phyloP scores from a whole-genome alignment of 2,888 invertebrate genomes.

The Caenorhabditis sp. region DNA sequence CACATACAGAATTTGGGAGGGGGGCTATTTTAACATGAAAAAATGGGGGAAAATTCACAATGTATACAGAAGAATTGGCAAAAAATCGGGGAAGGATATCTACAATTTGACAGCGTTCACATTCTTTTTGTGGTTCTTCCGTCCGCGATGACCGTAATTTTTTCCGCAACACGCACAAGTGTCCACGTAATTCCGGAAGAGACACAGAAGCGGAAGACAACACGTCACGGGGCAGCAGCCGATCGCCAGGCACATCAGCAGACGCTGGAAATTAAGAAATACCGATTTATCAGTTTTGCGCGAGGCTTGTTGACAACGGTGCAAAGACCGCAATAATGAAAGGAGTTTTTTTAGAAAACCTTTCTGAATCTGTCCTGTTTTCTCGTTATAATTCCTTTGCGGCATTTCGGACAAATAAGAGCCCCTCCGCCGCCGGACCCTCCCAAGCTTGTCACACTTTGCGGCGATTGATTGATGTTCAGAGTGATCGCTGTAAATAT shows the following conservation, averaged over 20 bases:
- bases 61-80: not conserved
- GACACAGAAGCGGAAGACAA: conserved; percentile 27
- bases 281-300: too few relatives aligned
- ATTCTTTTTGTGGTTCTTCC: conserved; percentile 36
- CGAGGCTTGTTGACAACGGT: too few relatives aligned
- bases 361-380: conserved; percentile 32
- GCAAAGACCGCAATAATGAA: too few relatives aligned
- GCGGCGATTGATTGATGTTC: conserved; percentile 29
- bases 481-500: conserved; percentile 15
- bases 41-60: conserved; percentile 10
- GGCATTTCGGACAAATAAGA: conserved; percentile 53
- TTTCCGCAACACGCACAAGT: conserved; percentile 45
- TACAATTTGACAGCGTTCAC: conserved; percentile 44
- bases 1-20: too few relatives aligned
- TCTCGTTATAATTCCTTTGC: conserved; percentile 47
- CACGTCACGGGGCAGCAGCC: conserved; percentile 47
- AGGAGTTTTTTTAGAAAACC: conserved; percentile 15
- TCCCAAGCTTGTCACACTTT: not conserved
- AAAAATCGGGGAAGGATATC: too few relatives aligned
- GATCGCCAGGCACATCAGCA: conserved; percentile 15
- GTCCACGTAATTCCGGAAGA: conserved; percentile 45
- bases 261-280: conserved; percentile 13
- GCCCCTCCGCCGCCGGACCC: not conserved
- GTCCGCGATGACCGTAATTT: conserved; percentile 46
- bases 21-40: too few relatives aligned